Conservation (phyloP, 1,140 invertebrate species). For the Rhagoletis zephyria region DNA sequence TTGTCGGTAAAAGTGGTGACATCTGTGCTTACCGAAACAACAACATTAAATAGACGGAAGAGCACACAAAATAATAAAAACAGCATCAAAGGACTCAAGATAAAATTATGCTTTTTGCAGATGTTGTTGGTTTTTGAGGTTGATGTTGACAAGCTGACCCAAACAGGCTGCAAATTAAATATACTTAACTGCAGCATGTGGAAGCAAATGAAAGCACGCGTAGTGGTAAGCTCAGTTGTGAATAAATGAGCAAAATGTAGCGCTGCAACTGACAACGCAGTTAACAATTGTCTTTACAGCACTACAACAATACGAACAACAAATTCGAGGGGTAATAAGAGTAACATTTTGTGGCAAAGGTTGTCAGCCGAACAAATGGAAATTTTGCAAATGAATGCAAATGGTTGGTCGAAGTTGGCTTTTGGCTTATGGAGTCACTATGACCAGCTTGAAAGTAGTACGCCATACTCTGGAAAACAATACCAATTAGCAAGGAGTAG, state of each 20-base stretch:
- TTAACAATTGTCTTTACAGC: conserved; percentile 13
- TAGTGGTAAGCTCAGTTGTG: neutral
- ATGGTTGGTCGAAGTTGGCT: neutral
- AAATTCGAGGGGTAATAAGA: neutral
- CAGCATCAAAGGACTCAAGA: neutral
- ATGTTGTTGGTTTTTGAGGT: conserved; percentile 24
- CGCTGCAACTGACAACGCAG: neutral
- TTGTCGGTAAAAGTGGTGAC: conserved; percentile 26
- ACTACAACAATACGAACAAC: neutral
- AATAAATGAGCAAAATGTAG: neutral
- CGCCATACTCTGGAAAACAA: too few relatives aligned
- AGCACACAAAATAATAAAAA: neutral
- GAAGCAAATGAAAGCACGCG: neutral
- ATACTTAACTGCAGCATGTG: neutral
- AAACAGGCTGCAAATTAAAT: conserved; percentile 30
- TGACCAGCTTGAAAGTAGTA: too few relatives aligned
- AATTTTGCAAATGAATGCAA: neutral
- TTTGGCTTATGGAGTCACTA: too few relatives aligned
- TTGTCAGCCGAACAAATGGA: conserved; percentile 37
- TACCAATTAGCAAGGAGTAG: too few relatives aligned
- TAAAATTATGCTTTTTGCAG: conserved; percentile 39
- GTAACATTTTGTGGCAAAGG: conserved; percentile 11
- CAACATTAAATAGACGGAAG: neutral
- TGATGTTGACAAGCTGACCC: conserved; percentile 36
- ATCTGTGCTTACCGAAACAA: neutral